Percentiles rank a stretch among this genome's conserved stretches.
phyloP scores from a whole-genome alignment of 2,113 vertebrate species.

The Octodon degus region DNA sequence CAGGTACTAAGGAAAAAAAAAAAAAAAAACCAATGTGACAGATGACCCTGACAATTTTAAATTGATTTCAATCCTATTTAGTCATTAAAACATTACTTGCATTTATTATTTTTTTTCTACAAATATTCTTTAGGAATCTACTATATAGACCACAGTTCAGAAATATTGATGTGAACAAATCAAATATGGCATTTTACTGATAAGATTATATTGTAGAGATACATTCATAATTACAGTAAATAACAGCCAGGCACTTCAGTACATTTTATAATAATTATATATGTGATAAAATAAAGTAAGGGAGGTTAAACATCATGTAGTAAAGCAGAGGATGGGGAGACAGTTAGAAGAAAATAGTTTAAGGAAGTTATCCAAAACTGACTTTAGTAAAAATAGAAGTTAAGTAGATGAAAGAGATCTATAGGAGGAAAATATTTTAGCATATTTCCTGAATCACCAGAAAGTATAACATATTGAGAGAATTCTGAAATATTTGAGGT shows the following conservation, averaged over 20 bases:
- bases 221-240: not conserved
- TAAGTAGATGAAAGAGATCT: not conserved
- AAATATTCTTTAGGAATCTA: not conserved
- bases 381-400: not conserved
- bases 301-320: not conserved
- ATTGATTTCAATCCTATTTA: not conserved
- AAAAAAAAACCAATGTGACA: not conserved
- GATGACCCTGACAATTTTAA: not conserved
- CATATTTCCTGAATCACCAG: not conserved
- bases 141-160: not conserved
- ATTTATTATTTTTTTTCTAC: not conserved
- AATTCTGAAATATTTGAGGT: not conserved
- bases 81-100: not conserved
- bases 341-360: not conserved
- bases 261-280: not conserved
- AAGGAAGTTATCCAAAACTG: not conserved
- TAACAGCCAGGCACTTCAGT: not conserved
- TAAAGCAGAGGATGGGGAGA: not conserved
- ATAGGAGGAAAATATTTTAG: not conserved
- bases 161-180: not conserved
- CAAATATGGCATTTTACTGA: not conserved
- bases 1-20: conserved; percentile 42
- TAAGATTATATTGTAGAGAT: not conserved
- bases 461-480: not conserved
- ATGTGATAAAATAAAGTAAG: not conserved